Evolutionary conservation across 2,888 invertebrate genomes (phyloP), one percentile per base, ranked within the genome.

Genomic region (Saturnia pavonia): DNA sequence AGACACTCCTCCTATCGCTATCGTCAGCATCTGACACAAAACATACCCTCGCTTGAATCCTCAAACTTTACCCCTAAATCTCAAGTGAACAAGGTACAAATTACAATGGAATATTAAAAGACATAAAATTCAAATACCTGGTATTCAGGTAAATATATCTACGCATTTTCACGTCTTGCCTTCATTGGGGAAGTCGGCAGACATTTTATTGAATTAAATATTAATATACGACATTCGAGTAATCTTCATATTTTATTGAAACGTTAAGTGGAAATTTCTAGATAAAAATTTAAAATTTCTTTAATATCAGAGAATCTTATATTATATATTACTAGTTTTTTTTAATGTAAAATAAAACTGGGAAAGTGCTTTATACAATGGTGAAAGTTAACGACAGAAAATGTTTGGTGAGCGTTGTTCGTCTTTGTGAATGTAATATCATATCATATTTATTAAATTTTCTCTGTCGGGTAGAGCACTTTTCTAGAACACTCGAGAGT

Each of bases 1-100:
- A 63, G 74, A 74, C 69, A 72, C 69, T 25, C 79, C 83, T 74
- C 72, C 77, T 75, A 77, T 89, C 72, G 87, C 89, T 77, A 75
- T 88, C 69, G 81, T 90, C 72, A 82, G 80, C 74, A 88, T 85
- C 75, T 90, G 88, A 89, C 84, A 74, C 68, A 11, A 65, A 65
- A 19, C n/a, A 16, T n/a, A 40, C 57, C 57, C 54, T 54, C 22
- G 34, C 34, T 34, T 34, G 9, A 22, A 22, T 12, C 9, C 25
- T 27, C 14, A 60, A 12, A 25, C 14, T 6, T 60, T 27, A 60
- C 27, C 57, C 27, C 27, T 25, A 11, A 60, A 60, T 60, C 57
- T 60, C 57, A 60, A 60, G 27, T 60, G 57, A 60, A 60, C 14
- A 27, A 27, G 57, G 57, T 60, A 27, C 57, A 60, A 60, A 60